A percentile compares a stretch with the other conserved stretches of the same genome.
Conservation (phyloP, 2,113 vertebrate genomes). For the Camelus bactrianus region DNA sequence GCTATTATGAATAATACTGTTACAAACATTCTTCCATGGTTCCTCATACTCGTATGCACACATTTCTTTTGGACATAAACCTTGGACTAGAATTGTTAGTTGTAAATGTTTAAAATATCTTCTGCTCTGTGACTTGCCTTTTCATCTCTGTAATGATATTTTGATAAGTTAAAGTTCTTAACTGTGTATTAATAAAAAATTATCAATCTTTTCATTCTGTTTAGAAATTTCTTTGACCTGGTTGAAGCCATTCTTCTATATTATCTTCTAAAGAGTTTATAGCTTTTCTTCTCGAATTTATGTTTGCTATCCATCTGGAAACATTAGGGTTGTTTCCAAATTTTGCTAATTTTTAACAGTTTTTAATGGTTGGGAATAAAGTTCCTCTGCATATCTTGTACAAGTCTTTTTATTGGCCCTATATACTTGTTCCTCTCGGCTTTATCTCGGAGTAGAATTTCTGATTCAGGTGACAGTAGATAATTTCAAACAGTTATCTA, state of each 20-base stretch:
- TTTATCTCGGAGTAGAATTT: background rate
- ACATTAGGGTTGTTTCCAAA: background rate
- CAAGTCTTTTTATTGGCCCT: background rate
- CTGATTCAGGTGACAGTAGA: background rate
- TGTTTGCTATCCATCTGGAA: background rate
- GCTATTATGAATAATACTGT: background rate
- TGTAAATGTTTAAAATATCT: background rate
- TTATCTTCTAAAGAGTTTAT: background rate
- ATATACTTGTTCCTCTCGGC: background rate
- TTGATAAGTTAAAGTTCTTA: background rate
- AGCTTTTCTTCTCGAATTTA: background rate
- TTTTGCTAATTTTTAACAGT: background rate
- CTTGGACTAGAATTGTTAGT: background rate
- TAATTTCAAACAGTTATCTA: background rate
- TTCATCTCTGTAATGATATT: background rate
- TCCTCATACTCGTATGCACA: background rate
- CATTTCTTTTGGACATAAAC: slow-evolving; percentile 24
- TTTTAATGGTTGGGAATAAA: slow-evolving; percentile 20
- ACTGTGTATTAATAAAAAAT: slow-evolving; percentile 54
- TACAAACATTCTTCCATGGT: background rate
- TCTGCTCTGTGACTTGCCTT: background rate
- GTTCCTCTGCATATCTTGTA: background rate
- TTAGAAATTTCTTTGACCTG: slow-evolving; percentile 22
- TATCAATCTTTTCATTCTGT: background rate
- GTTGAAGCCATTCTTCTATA: background rate